Conservation (phyloP, 2,888 invertebrate species). For the Epiblema foenella region DNA sequence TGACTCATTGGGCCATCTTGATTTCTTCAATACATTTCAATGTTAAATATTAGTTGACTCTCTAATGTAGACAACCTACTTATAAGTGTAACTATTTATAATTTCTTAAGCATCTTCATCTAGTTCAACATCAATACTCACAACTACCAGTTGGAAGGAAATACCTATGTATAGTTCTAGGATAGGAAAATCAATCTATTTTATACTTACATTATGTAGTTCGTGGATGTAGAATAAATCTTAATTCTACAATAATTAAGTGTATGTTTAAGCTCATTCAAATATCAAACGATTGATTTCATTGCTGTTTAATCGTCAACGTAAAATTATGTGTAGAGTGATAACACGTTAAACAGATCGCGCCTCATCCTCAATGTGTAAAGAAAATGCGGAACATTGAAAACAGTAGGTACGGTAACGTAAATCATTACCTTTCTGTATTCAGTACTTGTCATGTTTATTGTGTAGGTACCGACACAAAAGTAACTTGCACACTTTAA, state of each 20-base stretch:
- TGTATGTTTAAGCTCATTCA: constrained; percentile 50
- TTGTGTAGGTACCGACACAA: too few relatives aligned
- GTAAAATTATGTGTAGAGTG: constrained; percentile 9
- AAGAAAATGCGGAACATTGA: neutral
- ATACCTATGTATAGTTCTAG: constrained; percentile 68
- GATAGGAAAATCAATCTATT: constrained; percentile 79
- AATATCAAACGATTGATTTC: constrained; percentile 17
- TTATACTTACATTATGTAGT: constrained; percentile 72
- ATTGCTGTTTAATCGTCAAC: constrained; percentile 13
- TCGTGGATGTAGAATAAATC: constrained; percentile 35
- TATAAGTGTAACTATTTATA: neutral
- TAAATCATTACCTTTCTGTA: neutral
- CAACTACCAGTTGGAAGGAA: constrained; percentile 53
- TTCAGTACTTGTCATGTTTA: too few relatives aligned
- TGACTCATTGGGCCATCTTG: neutral
- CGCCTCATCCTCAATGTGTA: neutral
- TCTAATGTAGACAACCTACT: constrained; percentile 7
- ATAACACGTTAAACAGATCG: neutral
- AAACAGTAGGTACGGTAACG: neutral
- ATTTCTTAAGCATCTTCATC: neutral
- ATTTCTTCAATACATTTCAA: neutral
- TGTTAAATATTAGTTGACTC: neutral
- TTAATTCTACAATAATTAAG: constrained; percentile 39
- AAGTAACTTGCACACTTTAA: too few relatives aligned
- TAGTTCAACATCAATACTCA: constrained; percentile 62